Base-by-base conservation (phyloP, 2,888 invertebrate genomes). In the Tortrix viridana region DNA sequence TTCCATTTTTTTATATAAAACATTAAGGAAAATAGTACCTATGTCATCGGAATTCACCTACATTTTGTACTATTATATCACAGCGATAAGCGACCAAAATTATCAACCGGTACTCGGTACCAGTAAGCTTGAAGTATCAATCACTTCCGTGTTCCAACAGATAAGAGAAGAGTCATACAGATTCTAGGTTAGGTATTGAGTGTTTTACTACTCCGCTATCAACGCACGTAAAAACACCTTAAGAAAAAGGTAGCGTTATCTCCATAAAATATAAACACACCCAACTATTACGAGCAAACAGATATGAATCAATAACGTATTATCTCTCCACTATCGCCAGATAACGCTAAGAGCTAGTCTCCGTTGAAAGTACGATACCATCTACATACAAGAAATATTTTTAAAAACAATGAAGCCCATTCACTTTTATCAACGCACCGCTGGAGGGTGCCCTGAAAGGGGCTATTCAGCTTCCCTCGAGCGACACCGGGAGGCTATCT, bases 371-470 rank as follows among this genome's bases (percentile, higher is more conserved):
- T 54, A 69, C 74, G 83, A 86, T 84, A 84, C 70, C 66, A 86
- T 86, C 86, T 80, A 78, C 77, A 80, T 82, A 80, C 81, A 84
- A 68, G 77, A 84, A 85, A 86, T 69, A 65, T 69, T 88, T 86
- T 84, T 77, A 80, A 85, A 89, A 87, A 89, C 88, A 89, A 88
- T 86, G 81, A 84, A 82, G 78, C 78, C 84, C 70, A 86, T 89
- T 87, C 86, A 85, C 86, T 86, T 88, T 88, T 87, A 87, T 88
- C 88, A 86, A 85, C 86, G 85, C 87, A 88, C 88, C 86, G 85
- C 75, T 78, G 84, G 86, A 86, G 86, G 78, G 80, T 70, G 65
- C 72, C 66, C 73, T 87, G 86, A 87, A 89, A 84, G 80, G 86
- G 77, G 74, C 71, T 67, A 66, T 86, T 86, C 83, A 86, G 76